Evolutionary conservation across 2,113 vertebrate genomes (phyloP).

Genomic region (Pedionomus torquatus): DNA sequence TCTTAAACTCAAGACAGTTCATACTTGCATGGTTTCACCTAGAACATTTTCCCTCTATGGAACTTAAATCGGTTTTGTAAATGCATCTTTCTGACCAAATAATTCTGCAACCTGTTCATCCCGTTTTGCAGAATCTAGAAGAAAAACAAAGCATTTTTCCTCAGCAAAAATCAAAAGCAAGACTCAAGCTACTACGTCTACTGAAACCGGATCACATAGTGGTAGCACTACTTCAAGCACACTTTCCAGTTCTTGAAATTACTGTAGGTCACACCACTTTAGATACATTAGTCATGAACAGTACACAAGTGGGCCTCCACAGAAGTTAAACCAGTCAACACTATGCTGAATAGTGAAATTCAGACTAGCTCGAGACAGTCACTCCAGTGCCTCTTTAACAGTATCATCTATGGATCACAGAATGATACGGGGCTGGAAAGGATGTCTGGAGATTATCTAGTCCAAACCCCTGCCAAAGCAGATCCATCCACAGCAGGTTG

Average conservation of each 20-base stretch:
- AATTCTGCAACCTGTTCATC: neutral
- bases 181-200: neutral
- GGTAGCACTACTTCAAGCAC: neutral
- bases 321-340: neutral
- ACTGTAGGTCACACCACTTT: neutral
- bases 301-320: neutral
- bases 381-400: neutral
- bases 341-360: neutral
- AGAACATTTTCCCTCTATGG: neutral
- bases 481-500: too few species aligned
- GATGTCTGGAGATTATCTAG: too few species aligned
- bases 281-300: neutral
- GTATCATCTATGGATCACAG: neutral
- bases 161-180: neutral
- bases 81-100: neutral
- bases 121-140: neutral
- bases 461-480: too few species aligned
- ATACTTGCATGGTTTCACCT: neutral
- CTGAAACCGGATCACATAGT: neutral
- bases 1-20: neutral
- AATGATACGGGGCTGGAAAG: too few species aligned
- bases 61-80: neutral
- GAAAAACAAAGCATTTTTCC: neutral
- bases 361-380: neutral
- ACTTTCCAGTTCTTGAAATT: neutral